Conservation (phyloP, 2,797 vertebrate species). For the Takifugu ocellatus region DNA sequence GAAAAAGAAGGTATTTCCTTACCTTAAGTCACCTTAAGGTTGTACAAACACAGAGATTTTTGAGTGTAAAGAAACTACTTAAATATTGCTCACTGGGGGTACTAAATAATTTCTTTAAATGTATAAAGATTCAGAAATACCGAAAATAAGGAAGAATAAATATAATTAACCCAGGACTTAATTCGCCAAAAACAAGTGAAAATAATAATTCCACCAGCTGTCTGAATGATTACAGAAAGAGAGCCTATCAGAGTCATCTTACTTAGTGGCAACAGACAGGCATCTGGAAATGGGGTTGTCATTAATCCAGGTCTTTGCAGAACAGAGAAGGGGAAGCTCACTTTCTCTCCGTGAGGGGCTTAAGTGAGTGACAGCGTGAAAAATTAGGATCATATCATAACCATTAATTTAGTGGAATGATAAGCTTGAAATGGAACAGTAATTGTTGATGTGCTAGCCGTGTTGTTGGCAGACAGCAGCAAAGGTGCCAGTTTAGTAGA, state of each 20-base stretch:
- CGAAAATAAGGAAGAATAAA: conserved; percentile 42
- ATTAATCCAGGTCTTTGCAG: conserved; percentile 32
- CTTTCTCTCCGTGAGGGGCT: conserved; percentile 25
- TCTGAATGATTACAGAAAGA: conserved; percentile 46
- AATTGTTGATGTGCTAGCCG: conserved; percentile 60
- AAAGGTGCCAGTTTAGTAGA: conserved; percentile 31
- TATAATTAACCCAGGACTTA: conserved; percentile 45
- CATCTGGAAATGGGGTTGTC: conserved; percentile 32
- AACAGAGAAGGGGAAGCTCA: conserved; percentile 20
- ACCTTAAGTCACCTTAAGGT: conserved; percentile 25
- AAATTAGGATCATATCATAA: conserved; percentile 41
- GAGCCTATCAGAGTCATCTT: conserved; percentile 41
- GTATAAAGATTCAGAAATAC: too few species aligned
- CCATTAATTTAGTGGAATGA: conserved; percentile 55
- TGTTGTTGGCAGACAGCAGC: conserved; percentile 46
- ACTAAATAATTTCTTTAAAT: too few species aligned
- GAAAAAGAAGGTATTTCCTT: conserved; percentile 19
- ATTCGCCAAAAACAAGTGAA: conserved; percentile 12
- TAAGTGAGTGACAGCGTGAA: conserved; percentile 53
- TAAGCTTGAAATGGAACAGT: conserved; percentile 55
- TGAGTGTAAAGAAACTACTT: background rate
- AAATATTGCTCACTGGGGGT: background rate
- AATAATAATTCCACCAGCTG: conserved; percentile 27
- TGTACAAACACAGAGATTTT: conserved; percentile 24
- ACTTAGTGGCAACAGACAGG: conserved; percentile 29